Evolutionary conservation across 2,113 vertebrate species (phyloP), one percentile per base, ranked within the genome.

Genomic region (Aphyosemion australe): DNA sequence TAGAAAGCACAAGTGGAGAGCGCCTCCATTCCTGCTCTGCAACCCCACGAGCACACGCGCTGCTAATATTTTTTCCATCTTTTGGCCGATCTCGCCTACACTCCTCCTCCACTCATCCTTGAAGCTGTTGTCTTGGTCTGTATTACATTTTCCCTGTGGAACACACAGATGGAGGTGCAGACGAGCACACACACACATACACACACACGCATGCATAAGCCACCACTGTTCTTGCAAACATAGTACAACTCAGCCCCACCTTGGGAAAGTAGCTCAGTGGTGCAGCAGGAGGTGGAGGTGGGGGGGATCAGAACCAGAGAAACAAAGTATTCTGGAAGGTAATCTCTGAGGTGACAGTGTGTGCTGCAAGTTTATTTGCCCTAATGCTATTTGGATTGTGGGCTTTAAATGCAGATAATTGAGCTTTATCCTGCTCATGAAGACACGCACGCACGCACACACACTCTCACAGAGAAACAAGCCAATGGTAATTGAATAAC

Each of bases 31-130:
- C 58, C 60, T 76, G 58, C 65, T 76, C 67, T 76, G 58, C 72
- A 71, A 57, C 72, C 61, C 70, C 58, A 74, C 76, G 41, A 76
- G 69, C 74, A 72, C 72, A 63, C 43, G 42, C 31, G 43, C 69
- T 57, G 74, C 76, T 84, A 76, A 80, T 83, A 66, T 77, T 83
- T 86, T 85, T 88, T 82, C 77, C 71, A 75, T 86, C 70, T 84
- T 82, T 85, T 21, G 21, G 72, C 64, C 48, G 60, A 82, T 79
- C 60, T 86, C 80, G 74, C 80, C 82, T 74, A 75, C 82, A 84
- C 65, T 55, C 79, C 74, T 86, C 83, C 82, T 83, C 78, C 79
- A 82, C 78, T 84, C 83, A 76, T 88, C 72, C 82, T 87, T 65
- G 74, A 72, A 74, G 75, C 84, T 83, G 78, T 74, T 85, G 79